These are phyloP conservation scores for Eristalis arbustorum DNA, from an alignment of 2,888 invertebrate genomes.

Conservation along the genomic window DNA sequence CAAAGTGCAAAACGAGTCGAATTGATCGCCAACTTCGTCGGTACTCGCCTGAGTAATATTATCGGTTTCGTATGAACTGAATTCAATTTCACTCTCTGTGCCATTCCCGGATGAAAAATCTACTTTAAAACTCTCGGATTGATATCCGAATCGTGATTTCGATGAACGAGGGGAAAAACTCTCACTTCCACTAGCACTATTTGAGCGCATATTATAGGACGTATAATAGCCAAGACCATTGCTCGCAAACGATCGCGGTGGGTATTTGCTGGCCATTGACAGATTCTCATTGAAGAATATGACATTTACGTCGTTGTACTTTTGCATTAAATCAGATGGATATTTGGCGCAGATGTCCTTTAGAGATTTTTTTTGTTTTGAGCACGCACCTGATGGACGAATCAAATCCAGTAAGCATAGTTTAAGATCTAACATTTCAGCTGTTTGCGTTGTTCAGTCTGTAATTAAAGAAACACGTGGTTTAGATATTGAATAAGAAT, in stretches of 20 bases:
- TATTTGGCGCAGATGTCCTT: conserved; percentile 78
- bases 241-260: conserved; percentile 75
- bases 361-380: conserved; percentile 78
- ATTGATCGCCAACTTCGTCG: conserved; percentile 69
- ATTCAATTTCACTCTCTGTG: conserved; percentile 68
- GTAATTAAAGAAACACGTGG: not conserved
- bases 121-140: conserved; percentile 75
- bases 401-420: conserved; percentile 78
- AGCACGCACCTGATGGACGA: conserved; percentile 72
- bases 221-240: conserved; percentile 72
- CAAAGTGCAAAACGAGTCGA: conserved; percentile 79
- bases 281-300: conserved; percentile 80
- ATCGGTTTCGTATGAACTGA: conserved; percentile 47
- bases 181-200: conserved; percentile 67
- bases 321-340: conserved; percentile 77
- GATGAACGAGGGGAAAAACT: conserved; percentile 71
- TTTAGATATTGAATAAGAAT: too few species aligned
- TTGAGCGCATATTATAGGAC: conserved; percentile 67
- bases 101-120: conserved; percentile 78
- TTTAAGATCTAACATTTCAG: conserved; percentile 79
- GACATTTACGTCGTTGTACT: conserved; percentile 78
- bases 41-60: conserved; percentile 8
- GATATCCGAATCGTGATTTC: conserved; percentile 69
- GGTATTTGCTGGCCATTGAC: conserved; percentile 79
- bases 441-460: not conserved